Evolutionary conservation across 1,140 invertebrate species (phyloP).

Genomic region (Eupeodes corollae): DNA sequence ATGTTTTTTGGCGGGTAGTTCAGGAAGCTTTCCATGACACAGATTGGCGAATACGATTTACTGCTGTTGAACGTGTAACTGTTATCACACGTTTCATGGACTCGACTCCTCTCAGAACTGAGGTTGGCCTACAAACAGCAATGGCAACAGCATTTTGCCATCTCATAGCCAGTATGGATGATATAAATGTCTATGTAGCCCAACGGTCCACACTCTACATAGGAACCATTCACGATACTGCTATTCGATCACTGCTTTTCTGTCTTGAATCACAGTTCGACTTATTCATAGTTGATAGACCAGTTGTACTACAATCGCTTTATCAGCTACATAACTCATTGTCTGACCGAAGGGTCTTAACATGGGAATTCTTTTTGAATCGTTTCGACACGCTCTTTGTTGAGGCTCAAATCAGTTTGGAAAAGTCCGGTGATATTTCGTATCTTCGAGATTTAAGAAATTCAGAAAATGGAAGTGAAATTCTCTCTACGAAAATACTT

Average conservation of each 20-base stretch:
- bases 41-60: slow-evolving; percentile 84
- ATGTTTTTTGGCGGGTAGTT: slow-evolving; percentile 89
- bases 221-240: slow-evolving; percentile 84
- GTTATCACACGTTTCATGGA: slow-evolving; percentile 89
- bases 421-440: slow-evolving; percentile 68
- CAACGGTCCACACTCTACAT: slow-evolving; percentile 86
- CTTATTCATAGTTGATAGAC: slow-evolving; percentile 87
- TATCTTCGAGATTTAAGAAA: slow-evolving; percentile 81
- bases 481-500: slow-evolving; percentile 76
- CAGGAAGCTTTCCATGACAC: slow-evolving; percentile 85
- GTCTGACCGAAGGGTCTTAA: slow-evolving; percentile 77
- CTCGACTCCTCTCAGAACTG: slow-evolving; percentile 69
- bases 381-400: slow-evolving; percentile 92
- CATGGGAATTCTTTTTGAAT: slow-evolving; percentile 97
- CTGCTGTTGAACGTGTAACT: slow-evolving; percentile 86
- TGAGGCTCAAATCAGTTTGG: slow-evolving; percentile 84
- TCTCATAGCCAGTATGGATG: slow-evolving; percentile 90
- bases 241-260: slow-evolving; percentile 70
- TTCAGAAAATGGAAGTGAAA: slow-evolving; percentile 78
- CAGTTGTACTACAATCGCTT: slow-evolving; percentile 92
- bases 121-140: slow-evolving; percentile 79
- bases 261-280: slow-evolving; percentile 89
- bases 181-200: slow-evolving; percentile 87
- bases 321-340: slow-evolving; percentile 91
- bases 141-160: slow-evolving; percentile 95